These are phyloP conservation scores for Mobula hypostoma DNA, from an alignment of 2,113 vertebrate species.

Conservation along the genomic window DNA sequence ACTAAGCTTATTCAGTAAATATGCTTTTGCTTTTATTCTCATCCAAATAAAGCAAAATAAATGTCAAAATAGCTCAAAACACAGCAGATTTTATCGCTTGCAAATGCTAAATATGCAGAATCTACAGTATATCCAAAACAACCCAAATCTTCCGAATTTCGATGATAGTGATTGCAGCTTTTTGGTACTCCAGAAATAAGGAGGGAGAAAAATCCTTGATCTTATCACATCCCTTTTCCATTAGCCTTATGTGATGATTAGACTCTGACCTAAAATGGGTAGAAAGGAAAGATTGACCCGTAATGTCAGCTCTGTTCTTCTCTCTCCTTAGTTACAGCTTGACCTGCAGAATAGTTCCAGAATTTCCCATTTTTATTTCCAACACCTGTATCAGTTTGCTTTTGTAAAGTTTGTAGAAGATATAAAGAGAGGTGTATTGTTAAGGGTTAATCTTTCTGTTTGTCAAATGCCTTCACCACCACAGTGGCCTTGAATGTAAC, in stretches of 20 bases:
- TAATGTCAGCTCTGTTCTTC: too few relatives aligned
- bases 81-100: not conserved
- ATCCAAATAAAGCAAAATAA: not conserved
- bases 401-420: not conserved
- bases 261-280: not conserved
- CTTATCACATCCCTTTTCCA: not conserved
- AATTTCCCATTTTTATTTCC: too few relatives aligned
- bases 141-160: not conserved
- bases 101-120: not conserved
- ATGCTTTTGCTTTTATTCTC: not conserved
- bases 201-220: not conserved
- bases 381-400: too few relatives aligned
- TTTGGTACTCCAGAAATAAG: not conserved
- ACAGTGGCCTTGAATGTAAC: too few relatives aligned
- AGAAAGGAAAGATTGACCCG: too few relatives aligned
- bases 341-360: too few relatives aligned
- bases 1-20: not conserved
- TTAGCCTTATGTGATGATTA: not conserved
- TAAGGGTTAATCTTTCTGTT: too few relatives aligned
- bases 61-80: slow-evolving; percentile 9
- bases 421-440: not conserved
- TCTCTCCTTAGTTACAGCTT: too few relatives aligned
- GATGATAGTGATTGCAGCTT: not conserved
- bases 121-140: not conserved
- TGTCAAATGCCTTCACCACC: too few relatives aligned